Evolutionary conservation across 1,140 invertebrate genomes (phyloP).

Genomic region (Hyles euphorbiae): DNA sequence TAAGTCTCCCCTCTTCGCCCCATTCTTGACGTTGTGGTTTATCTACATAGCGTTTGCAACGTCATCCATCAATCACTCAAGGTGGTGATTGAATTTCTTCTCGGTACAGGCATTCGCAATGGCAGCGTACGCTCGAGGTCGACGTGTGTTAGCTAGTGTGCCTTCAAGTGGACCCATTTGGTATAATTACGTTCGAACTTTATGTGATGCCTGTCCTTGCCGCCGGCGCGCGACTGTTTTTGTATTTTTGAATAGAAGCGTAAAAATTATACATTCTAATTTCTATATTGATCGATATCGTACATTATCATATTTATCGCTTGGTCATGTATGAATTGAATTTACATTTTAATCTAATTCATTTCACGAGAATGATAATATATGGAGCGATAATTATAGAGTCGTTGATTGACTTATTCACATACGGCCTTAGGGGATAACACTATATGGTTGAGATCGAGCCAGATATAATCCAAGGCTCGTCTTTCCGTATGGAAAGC

Average conservation of each 20-base stretch:
- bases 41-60: slow-evolving; percentile 11
- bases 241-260: too few relatives aligned
- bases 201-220: slow-evolving; percentile 52
- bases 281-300: slow-evolving; percentile 20
- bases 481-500: too few relatives aligned
- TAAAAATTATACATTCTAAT: too few relatives aligned
- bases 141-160: slow-evolving; percentile 52
- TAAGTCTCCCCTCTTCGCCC: too few relatives aligned
- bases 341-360: too few relatives aligned
- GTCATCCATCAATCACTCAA: slow-evolving; percentile 37
- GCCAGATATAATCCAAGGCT: too few relatives aligned
- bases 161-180: slow-evolving; percentile 61
- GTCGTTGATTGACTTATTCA: too few relatives aligned
- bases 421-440: too few relatives aligned
- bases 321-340: too few relatives aligned
- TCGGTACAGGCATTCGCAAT: slow-evolving; percentile 26
- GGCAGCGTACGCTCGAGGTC: slow-evolving; percentile 39
- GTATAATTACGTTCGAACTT: slow-evolving; percentile 67
- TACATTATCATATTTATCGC: too few relatives aligned
- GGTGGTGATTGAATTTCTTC: slow-evolving; percentile 53
- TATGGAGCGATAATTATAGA: not conserved
- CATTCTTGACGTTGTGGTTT: too few relatives aligned
- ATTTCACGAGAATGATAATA: slow-evolving; percentile 2
- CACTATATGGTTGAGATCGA: too few relatives aligned
- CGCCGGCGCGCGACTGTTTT: slow-evolving; percentile 24